Conservation (phyloP, 2,113 vertebrate genomes). For the Amia ocellicauda region DNA sequence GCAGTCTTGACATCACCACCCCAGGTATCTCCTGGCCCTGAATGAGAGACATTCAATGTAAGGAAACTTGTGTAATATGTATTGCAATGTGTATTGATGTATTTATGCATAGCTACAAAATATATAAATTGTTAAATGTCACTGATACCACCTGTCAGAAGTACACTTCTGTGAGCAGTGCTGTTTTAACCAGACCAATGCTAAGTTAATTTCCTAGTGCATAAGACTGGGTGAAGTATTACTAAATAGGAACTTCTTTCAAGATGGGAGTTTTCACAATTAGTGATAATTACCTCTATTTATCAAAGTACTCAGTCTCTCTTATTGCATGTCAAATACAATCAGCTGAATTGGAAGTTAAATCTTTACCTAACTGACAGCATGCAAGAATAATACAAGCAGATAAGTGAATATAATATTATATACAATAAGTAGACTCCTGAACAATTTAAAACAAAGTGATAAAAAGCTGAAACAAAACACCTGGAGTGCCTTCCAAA, state of each 20-base stretch:
- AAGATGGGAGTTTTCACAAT: slow-evolving; percentile 45
- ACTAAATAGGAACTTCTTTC: slow-evolving; percentile 28
- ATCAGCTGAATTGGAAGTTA: slow-evolving; percentile 59
- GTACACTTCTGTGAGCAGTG: slow-evolving; percentile 25
- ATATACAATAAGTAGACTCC: no score
- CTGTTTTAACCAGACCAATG: slow-evolving; percentile 7
- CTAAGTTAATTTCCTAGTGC: slow-evolving; percentile 34
- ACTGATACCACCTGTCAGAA: slow-evolving; percentile 29
- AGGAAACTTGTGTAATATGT: slow-evolving; percentile 30
- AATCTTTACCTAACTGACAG: slow-evolving; percentile 60
- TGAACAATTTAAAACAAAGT: no score
- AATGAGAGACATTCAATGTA: not conserved
- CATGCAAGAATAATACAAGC: slow-evolving; percentile 6
- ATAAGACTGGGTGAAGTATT: slow-evolving; percentile 32
- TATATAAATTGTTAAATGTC: slow-evolving; percentile 22
- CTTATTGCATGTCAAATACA: slow-evolving; percentile 61
- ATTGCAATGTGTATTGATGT: slow-evolving; percentile 34
- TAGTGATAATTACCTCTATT: slow-evolving; percentile 44
- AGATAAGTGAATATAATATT: no score
- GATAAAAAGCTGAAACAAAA: no score
- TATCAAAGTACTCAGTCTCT: slow-evolving; percentile 46
- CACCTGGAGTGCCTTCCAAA: no score
- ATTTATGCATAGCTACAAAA: slow-evolving; percentile 31
- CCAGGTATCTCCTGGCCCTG: no score
- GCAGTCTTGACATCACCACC: no score